Percentiles rank a stretch among this genome's conserved stretches.
Conservation (phyloP, 2,888 invertebrate genomes). For the Biston stratarius region DNA sequence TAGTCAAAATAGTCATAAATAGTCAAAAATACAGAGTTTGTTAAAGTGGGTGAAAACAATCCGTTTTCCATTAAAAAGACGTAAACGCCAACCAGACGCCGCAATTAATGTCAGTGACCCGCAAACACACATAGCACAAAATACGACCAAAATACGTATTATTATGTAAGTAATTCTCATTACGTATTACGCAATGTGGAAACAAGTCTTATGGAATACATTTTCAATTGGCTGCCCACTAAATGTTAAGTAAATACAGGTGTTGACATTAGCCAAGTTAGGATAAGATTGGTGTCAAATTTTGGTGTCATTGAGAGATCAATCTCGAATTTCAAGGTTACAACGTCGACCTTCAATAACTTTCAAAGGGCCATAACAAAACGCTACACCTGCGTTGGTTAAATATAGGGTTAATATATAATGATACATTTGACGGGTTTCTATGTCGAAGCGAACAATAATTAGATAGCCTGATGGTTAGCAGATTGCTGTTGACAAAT, state of each 20-base stretch:
- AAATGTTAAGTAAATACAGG: slow-evolving; percentile 30
- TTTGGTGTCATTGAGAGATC: slow-evolving; percentile 21
- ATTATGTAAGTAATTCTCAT: slow-evolving; percentile 47
- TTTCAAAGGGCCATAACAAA: background rate
- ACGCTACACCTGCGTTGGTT: background rate
- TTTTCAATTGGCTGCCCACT: slow-evolving; percentile 36
- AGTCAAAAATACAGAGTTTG: background rate
- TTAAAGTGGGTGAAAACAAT: background rate
- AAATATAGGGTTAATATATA: background rate
- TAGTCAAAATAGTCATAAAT: too few relatives aligned
- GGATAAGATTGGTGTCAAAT: slow-evolving; percentile 20
- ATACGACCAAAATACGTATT: slow-evolving; percentile 30
- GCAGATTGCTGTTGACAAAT: too few relatives aligned
- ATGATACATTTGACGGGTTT: too few relatives aligned
- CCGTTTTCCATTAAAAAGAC: background rate
- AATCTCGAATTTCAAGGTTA: slow-evolving; percentile 17
- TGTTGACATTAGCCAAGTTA: slow-evolving; percentile 27
- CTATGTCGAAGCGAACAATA: too few relatives aligned
- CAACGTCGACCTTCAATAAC: background rate
- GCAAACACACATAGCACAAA: slow-evolving; percentile 49
- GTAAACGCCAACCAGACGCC: background rate
- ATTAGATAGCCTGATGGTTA: too few relatives aligned
- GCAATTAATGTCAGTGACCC: slow-evolving; percentile 51
- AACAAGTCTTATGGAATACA: slow-evolving; percentile 30
- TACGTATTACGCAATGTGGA: slow-evolving; percentile 40